Conservation (phyloP, 2,113 vertebrate genomes). For the Corvus hawaiiensis region DNA sequence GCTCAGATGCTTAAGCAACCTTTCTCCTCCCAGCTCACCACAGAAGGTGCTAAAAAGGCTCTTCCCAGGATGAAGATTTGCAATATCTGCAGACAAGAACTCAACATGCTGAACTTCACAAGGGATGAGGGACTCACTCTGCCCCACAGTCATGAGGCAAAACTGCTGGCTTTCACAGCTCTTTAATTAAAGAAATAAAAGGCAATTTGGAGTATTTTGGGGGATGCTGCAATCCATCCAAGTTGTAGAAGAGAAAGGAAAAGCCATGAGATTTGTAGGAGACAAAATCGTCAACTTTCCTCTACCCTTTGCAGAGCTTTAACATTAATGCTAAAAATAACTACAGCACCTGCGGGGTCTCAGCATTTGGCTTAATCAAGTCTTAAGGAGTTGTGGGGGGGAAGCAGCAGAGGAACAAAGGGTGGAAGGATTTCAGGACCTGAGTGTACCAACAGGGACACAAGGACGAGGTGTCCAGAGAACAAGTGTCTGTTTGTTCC, state of each 20-base stretch:
- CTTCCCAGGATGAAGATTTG: neutral
- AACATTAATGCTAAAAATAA: slow-evolving; percentile 62
- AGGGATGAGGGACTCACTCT: neutral
- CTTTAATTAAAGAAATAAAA: slow-evolving; percentile 36
- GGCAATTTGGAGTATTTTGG: neutral
- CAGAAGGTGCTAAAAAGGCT: neutral
- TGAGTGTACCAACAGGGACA: neutral
- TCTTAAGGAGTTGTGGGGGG: neutral
- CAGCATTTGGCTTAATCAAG: slow-evolving; percentile 52
- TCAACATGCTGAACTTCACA: neutral
- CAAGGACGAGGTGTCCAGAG: rapidly evolving
- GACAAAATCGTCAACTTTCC: slow-evolving; percentile 51
- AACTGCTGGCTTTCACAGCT: neutral
- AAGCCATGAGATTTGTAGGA: neutral
- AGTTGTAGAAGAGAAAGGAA: neutral
- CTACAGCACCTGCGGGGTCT: neutral
- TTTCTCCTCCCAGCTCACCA: neutral
- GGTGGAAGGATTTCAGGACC: neutral
- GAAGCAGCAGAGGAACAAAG: slow-evolving; percentile 25
- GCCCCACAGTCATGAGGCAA: neutral
- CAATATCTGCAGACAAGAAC: neutral
- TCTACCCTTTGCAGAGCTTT: slow-evolving; percentile 25
- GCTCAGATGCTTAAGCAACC: neutral
- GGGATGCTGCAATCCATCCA: slow-evolving; percentile 12
- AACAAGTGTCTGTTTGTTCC: neutral